Percentiles rank a stretch among this genome's conserved stretches.
phyloP scores from a whole-genome alignment of 2,113 vertebrate genomes.

The Ctenodactylus gundi region DNA sequence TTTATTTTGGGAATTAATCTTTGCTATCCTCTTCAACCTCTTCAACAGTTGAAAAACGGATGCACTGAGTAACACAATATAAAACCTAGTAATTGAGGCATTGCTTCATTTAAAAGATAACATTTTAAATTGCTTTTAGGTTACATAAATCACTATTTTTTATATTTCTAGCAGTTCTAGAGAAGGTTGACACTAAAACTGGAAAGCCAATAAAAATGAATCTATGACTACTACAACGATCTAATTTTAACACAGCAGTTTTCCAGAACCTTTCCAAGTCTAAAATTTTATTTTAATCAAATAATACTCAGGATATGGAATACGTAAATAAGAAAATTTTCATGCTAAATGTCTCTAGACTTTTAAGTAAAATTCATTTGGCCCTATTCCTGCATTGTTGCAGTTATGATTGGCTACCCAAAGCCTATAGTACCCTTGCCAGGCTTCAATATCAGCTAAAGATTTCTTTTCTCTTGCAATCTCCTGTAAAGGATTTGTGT shows the following conservation, averaged over 20 bases:
- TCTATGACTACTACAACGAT: neutral
- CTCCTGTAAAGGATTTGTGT: neutral
- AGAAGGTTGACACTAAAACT: neutral
- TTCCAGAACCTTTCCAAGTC: neutral
- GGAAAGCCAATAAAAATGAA: conserved; percentile 40
- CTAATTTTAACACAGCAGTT: neutral
- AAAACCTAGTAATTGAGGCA: neutral
- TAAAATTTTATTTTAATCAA: conserved; percentile 1
- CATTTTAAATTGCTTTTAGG: neutral
- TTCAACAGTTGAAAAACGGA: neutral
- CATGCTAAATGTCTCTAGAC: neutral
- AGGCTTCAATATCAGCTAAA: neutral
- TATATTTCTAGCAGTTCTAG: neutral
- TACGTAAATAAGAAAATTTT: conserved; percentile 10
- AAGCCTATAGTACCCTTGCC: neutral
- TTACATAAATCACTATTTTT: neutral
- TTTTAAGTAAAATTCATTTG: neutral
- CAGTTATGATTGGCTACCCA: neutral
- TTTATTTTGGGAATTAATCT: neutral
- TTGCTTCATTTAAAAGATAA: conserved; percentile 26
- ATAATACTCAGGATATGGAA: neutral
- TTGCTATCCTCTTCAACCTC: neutral
- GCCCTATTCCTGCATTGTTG: neutral
- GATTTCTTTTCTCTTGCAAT: neutral
- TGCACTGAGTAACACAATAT: conserved; percentile 9